These are phyloP conservation scores for Virgularia gustaviana DNA, from an alignment of 92 coral and sea anemone genomes.

Conservation along the genomic window DNA sequence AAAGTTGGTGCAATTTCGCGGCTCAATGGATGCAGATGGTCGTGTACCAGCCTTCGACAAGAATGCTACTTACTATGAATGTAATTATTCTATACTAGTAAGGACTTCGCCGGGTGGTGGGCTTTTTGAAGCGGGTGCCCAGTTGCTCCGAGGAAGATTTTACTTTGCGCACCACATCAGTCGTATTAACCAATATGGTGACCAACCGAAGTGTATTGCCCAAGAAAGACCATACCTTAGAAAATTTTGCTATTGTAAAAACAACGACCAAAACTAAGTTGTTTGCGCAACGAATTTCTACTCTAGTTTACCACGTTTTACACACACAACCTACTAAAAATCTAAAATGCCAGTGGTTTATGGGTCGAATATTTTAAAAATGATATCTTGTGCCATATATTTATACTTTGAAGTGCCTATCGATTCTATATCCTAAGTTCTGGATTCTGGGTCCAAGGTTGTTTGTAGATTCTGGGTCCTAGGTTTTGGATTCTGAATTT, in stretches of 20 bases:
- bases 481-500: no score
- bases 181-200: conserved; percentile 77
- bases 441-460: no score
- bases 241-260: conserved; percentile 75
- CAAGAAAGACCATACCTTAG: conserved; percentile 71
- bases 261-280: no score
- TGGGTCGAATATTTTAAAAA: no score
- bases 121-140: conserved; percentile 70
- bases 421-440: no score
- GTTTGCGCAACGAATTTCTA: no score
- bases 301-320: no score
- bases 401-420: no score
- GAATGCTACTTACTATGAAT: conserved; percentile 41
- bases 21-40: conserved; percentile 75
- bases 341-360: no score
- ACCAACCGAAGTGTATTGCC: conserved; percentile 77
- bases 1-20: conserved; percentile 62
- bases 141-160: conserved; percentile 49
- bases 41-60: conserved; percentile 69
- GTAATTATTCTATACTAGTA: conserved; percentile 71
- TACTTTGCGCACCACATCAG: conserved; percentile 67
- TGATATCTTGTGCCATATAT: no score
- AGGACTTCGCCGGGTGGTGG: conserved; percentile 76
- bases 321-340: no score
- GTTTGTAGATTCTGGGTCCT: no score